Evolutionary conservation across 1,140 invertebrate species (phyloP).

Genomic region (Ips typographus): DNA sequence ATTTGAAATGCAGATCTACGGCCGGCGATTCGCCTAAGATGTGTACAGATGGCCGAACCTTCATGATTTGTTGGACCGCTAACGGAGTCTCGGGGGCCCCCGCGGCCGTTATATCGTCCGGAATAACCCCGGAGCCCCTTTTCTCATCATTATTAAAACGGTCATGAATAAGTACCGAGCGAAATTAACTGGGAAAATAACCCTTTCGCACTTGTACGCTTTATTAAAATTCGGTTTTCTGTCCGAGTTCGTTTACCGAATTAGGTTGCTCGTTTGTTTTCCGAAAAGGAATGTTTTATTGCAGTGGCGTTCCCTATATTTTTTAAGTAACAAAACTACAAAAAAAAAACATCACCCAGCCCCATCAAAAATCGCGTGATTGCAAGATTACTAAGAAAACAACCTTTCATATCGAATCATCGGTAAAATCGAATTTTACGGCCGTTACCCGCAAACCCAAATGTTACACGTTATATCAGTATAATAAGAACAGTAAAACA

Average conservation of each 20-base stretch:
- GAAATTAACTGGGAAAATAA: conserved; percentile 36
- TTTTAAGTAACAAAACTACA: too few relatives aligned
- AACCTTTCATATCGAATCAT: too few relatives aligned
- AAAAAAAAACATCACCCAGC: too few relatives aligned
- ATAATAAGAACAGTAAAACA: too few relatives aligned
- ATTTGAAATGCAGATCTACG: conserved; percentile 49
- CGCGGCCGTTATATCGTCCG: conserved; percentile 22
- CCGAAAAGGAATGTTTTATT: too few relatives aligned
- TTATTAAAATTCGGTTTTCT: conserved; percentile 32
- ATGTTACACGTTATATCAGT: too few relatives aligned
- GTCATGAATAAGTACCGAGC: conserved; percentile 38
- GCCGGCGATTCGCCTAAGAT: conserved; percentile 43
- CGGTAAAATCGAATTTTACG: too few relatives aligned
- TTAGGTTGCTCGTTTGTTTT: too few relatives aligned
- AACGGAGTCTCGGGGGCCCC: conserved; percentile 39
- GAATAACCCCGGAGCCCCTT: conserved; percentile 16
- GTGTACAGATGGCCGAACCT: conserved; percentile 46
- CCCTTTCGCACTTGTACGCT: conserved; percentile 33
- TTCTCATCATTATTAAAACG: conserved; percentile 39
- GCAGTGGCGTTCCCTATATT: too few relatives aligned
- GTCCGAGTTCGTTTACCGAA: not conserved
- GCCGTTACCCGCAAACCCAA: too few relatives aligned
- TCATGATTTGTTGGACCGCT: conserved; percentile 49
- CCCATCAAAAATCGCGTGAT: too few relatives aligned
- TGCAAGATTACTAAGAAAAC: too few relatives aligned